A percentile compares a stretch with the other conserved stretches of the same genome.
These are phyloP conservation scores for Leptatherina wallacei DNA, from an alignment of 2,797 vertebrate genomes.

Conservation along the genomic window DNA sequence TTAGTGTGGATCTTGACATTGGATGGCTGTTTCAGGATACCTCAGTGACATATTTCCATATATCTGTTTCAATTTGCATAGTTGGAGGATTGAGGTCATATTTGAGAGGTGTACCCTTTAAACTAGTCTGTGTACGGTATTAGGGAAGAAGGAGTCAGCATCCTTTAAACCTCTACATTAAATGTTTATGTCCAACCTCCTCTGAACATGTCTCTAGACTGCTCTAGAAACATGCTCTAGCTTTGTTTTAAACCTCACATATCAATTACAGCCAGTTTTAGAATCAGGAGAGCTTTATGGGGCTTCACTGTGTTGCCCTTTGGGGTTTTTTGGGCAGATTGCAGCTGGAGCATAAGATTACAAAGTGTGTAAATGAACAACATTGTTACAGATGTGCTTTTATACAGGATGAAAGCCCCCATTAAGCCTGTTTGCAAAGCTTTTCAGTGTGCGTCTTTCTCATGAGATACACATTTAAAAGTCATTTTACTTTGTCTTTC, in stretches of 20 bases:
- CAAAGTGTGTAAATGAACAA: slow-evolving; percentile 48
- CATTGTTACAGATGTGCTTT: slow-evolving; percentile 57
- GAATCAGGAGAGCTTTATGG: slow-evolving; percentile 21
- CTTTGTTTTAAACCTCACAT: slow-evolving; percentile 56
- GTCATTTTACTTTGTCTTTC: slow-evolving; percentile 3
- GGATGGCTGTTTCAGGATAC: slow-evolving; percentile 49
- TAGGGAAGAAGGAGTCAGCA: slow-evolving; percentile 1
- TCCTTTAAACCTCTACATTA: slow-evolving; percentile 10
- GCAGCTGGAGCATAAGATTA: slow-evolving; percentile 37
- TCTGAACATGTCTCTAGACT: slow-evolving; percentile 32
- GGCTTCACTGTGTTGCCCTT: slow-evolving; percentile 17
- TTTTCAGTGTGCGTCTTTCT: not conserved
- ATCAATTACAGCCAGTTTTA: slow-evolving; percentile 37
- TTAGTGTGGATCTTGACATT: slow-evolving; percentile 13
- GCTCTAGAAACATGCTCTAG: slow-evolving; percentile 11
- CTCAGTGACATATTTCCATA: slow-evolving; percentile 55
- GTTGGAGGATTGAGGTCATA: slow-evolving; percentile 24
- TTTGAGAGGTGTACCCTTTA: slow-evolving; percentile 40
- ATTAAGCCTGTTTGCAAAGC: slow-evolving; percentile 50
- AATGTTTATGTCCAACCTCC: slow-evolving; percentile 26
- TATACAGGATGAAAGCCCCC: slow-evolving; percentile 48
- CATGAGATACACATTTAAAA: slow-evolving; percentile 5
- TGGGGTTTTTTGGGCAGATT: slow-evolving; percentile 14
- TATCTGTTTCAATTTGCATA: slow-evolving; percentile 35
- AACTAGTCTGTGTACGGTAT: slow-evolving; percentile 1